Evolutionary conservation across 2,888 invertebrate genomes (phyloP).

Genomic region (Urechis unicinctus): DNA sequence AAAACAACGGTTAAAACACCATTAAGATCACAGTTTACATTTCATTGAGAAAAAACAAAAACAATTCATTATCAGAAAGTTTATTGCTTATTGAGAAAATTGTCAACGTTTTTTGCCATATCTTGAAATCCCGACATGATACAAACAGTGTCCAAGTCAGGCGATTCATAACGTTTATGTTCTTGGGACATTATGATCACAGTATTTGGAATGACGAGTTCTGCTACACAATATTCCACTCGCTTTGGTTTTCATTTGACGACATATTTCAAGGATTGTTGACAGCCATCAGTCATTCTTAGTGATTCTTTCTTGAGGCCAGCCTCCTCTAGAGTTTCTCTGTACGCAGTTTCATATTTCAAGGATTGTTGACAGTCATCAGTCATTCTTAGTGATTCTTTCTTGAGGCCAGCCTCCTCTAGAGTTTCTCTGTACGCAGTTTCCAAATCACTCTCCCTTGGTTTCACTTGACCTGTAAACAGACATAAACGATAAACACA

Average conservation of each 20-base stretch:
- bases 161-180: conserved; percentile 76
- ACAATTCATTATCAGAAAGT: no score
- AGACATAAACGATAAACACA: no score
- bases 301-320: conserved; percentile 66
- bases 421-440: conserved; percentile 82
- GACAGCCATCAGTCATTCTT: conserved; percentile 49
- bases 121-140: conserved; percentile 59
- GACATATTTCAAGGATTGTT: conserved; percentile 33
- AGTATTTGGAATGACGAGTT: conserved; percentile 63
- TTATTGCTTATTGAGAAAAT: conserved; percentile 22
- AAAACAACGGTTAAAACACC: no score
- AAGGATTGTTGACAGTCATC: conserved; percentile 37
- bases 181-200: conserved; percentile 70
- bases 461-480: conserved; percentile 75
- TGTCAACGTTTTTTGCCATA: conserved; percentile 56
- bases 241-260: conserved; percentile 36
- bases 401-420: conserved; percentile 78
- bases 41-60: no score
- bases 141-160: conserved; percentile 66
- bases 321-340: conserved; percentile 86
- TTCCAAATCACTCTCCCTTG: conserved; percentile 72
- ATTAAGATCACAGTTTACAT: no score
- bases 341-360: conserved; percentile 60
- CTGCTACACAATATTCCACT: conserved; percentile 68
- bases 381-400: conserved; percentile 58